A percentile compares a stretch with the other conserved stretches of the same genome.
These are phyloP conservation scores for Solenopsis fugax DNA, from an alignment of 1,140 invertebrate genomes.

Conservation along the genomic window DNA sequence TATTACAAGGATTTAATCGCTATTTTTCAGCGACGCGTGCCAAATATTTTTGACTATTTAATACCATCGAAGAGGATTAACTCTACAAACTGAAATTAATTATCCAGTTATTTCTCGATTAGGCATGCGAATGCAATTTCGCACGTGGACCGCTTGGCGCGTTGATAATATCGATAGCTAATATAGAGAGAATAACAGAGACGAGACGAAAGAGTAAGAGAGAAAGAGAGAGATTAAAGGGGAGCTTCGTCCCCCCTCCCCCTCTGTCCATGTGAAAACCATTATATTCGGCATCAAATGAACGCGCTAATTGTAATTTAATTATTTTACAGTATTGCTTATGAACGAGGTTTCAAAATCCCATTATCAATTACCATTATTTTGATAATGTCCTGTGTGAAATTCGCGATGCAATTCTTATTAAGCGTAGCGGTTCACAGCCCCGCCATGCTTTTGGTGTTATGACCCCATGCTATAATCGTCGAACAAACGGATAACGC, in stretches of 20 bases:
- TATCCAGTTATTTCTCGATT: constrained; percentile 56
- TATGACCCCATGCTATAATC: neutral
- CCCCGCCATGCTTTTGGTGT: neutral
- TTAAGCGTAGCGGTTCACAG: neutral
- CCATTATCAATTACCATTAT: constrained; percentile 50
- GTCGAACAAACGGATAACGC: neutral
- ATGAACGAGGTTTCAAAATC: constrained; percentile 51
- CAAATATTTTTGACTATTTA: constrained; percentile 15
- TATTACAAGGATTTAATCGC: constrained; percentile 18
- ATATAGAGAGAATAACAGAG: constrained; percentile 19
- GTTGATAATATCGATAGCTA: constrained; percentile 43
- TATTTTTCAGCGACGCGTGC: neutral
- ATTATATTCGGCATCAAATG: constrained; percentile 50
- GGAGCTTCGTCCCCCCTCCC: neutral
- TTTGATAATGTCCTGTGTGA: constrained; percentile 24
- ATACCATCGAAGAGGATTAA: constrained; percentile 42
- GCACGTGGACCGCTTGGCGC: neutral
- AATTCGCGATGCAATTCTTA: constrained; percentile 27
- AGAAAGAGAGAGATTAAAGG: neutral
- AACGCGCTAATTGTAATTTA: constrained; percentile 56
- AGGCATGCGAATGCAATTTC: constrained; percentile 44
- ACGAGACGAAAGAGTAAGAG: neutral
- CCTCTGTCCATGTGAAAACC: neutral
- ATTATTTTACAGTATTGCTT: constrained; percentile 49
- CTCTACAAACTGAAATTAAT: constrained; percentile 43